phyloP scores from a whole-genome alignment of 2,888 invertebrate species.

The Nowickia ferox region DNA sequence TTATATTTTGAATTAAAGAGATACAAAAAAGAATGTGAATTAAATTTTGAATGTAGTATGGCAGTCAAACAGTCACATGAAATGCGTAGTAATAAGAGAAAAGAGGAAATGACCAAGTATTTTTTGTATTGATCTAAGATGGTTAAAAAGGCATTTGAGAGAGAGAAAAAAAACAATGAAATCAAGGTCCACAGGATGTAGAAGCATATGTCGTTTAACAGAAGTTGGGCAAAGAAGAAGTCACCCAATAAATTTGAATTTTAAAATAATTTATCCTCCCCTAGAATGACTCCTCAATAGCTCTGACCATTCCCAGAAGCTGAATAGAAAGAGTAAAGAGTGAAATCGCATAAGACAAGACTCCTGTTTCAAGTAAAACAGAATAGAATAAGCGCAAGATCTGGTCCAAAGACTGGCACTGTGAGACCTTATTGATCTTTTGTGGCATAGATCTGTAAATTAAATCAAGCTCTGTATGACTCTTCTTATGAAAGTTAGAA shows the following conservation, averaged over 20 bases:
- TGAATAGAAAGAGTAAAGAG: too few species aligned
- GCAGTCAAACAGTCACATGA: conserved; percentile 3
- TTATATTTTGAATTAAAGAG: conserved; percentile 2
- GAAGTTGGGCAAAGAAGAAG: not conserved
- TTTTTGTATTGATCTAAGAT: conserved; percentile 18
- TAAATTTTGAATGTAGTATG: not conserved
- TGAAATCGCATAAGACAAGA: too few species aligned
- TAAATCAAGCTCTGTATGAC: too few species aligned
- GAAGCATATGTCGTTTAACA: not conserved
- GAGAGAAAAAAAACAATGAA: not conserved
- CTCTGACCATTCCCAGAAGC: too few species aligned
- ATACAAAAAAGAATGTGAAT: not conserved
- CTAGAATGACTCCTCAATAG: not conserved
- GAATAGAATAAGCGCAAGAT: too few species aligned
- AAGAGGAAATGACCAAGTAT: conserved; percentile 45
- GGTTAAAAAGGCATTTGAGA: not conserved
- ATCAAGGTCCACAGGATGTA: conserved; percentile 6
- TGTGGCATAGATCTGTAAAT: too few species aligned
- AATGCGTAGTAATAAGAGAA: conserved; percentile 37
- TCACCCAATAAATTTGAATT: not conserved
- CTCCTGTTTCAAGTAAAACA: too few species aligned
- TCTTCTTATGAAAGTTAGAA: too few species aligned
- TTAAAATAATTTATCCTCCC: not conserved
- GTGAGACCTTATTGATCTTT: too few species aligned
- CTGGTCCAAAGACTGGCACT: too few species aligned